Evolutionary conservation across 2,797 vertebrate species (phyloP), one percentile per base, ranked within the genome.

Genomic region (Sebastes miniatus): DNA sequence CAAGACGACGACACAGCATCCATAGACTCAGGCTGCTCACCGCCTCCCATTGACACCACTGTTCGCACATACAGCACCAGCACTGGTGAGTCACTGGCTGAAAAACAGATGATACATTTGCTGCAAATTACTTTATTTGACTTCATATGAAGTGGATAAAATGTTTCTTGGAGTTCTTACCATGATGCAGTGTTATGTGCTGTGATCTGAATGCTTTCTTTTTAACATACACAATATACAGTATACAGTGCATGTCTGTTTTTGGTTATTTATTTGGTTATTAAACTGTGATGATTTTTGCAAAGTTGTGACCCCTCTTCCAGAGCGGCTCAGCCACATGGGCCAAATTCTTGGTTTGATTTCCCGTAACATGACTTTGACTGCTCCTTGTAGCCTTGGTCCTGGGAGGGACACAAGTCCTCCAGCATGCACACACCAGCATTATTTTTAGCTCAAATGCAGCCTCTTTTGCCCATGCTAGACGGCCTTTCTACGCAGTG

Each of bases 1-100:
- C 98, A 99, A 93, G 99, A 99, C 5, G 98, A 99, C 22, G 99
- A 99, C 95, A 96, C 96, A 0, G 95, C 95, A 62, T 99, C 99
- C 61, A 72, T 98, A 43, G 97, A 97, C 91, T 99, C 99, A 18
- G 96, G 97, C 89, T 99, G 97, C 89, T 99, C 98, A 6, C 98
- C 98, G 0, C 98, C 98, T 0, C 97, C 96, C 2, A 94, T 94
- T 16, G 96, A 96, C 76, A 95, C 97, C 90, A 97, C 96, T 75
- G 97, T 98, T 83, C 96, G 96, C 89, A 99, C 97, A 36, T 97
- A 99, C 89, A 97, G 97, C 84, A 95, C 93, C 95, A 98, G 96
- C 95, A 96, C 96, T 61, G 97, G 99, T 99, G 93, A 98, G 97
- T 97, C 73, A 29, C 56, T 13, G 11, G 4, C 27, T 47, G 43